Percentiles rank a stretch among this genome's conserved stretches.
Conservation (phyloP, 2,888 invertebrate genomes). For the Synanthedon myopaeformis region DNA sequence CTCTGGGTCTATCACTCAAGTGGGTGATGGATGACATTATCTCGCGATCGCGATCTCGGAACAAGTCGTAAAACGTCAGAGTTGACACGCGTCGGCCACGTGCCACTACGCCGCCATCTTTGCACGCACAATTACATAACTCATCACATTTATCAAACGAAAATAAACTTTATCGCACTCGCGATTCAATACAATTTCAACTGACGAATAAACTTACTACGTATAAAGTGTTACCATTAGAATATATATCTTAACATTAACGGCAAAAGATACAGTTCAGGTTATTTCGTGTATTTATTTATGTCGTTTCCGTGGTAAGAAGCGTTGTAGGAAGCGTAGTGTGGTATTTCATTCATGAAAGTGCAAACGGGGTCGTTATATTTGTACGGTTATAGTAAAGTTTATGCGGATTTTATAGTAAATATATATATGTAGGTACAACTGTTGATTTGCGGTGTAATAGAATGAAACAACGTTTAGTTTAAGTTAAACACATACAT, state of each 20-base stretch:
- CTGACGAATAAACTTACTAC: not conserved
- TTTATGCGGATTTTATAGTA: not conserved
- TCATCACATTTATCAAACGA: not conserved
- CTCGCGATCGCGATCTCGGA: constrained; percentile 1
- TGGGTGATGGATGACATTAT: not conserved
- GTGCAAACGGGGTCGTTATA: constrained; percentile 11
- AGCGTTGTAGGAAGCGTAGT: constrained; percentile 4
- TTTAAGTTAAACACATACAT: no score
- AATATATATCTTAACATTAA: not conserved
- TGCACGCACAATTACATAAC: not conserved
- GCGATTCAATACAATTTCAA: not conserved
- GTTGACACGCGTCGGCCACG: constrained; percentile 15
- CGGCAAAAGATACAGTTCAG: not conserved
- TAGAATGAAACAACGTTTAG: no score
- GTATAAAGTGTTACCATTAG: not conserved
- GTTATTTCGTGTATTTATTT: not conserved
- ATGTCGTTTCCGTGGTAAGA: not conserved
- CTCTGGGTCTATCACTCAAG: not conserved
- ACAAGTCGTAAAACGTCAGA: constrained; percentile 10
- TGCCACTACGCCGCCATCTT: constrained; percentile 6
- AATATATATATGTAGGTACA: no score
- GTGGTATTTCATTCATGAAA: constrained; percentile 17
- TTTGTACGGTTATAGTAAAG: constrained; percentile 4
- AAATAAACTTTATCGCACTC: not conserved
- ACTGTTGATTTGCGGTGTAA: not conserved